These are phyloP conservation scores for Heteromyza rotundicornis DNA, from an alignment of 2,888 invertebrate genomes.

Conservation along the genomic window DNA sequence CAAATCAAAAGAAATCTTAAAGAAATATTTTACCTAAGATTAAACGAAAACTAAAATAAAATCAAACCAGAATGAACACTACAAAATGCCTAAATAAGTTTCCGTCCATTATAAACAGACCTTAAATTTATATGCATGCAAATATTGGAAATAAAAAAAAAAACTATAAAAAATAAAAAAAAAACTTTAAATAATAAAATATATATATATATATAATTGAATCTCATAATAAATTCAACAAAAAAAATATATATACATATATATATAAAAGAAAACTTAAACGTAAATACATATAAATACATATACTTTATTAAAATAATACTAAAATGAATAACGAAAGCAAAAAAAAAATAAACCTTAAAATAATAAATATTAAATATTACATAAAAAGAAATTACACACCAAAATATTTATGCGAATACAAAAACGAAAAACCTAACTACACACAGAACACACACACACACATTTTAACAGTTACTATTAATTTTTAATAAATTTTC, in stretches of 20 bases:
- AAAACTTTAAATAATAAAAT: conserved; percentile 19
- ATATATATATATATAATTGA: no score
- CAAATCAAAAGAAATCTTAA: background rate
- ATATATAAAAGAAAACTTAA: background rate
- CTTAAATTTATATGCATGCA: conserved; percentile 58
- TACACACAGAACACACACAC: conserved; percentile 21
- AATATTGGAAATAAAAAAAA: conserved; percentile 25
- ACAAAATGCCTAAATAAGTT: conserved; percentile 58
- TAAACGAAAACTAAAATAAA: conserved; percentile 18
- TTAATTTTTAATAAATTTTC: conserved; percentile 34
- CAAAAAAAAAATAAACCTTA: conserved; percentile 12
- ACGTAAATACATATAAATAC: no score
- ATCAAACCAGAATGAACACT: conserved; percentile 15
- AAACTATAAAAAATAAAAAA: conserved; percentile 3
- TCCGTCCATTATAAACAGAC: conserved; percentile 63
- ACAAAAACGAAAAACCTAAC: conserved; percentile 24
- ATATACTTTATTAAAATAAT: conserved; percentile 30
- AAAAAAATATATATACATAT: background rate
- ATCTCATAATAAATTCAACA: background rate
- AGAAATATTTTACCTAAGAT: background rate
- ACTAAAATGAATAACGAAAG: conserved; percentile 28
- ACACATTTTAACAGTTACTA: conserved; percentile 55
- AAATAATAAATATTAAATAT: conserved; percentile 10
- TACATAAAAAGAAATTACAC: conserved; percentile 23
- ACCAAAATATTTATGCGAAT: conserved; percentile 11